These are phyloP conservation scores for Heloderma charlesbogerti DNA, from an alignment of 2,113 vertebrate species.

Conservation along the genomic window DNA sequence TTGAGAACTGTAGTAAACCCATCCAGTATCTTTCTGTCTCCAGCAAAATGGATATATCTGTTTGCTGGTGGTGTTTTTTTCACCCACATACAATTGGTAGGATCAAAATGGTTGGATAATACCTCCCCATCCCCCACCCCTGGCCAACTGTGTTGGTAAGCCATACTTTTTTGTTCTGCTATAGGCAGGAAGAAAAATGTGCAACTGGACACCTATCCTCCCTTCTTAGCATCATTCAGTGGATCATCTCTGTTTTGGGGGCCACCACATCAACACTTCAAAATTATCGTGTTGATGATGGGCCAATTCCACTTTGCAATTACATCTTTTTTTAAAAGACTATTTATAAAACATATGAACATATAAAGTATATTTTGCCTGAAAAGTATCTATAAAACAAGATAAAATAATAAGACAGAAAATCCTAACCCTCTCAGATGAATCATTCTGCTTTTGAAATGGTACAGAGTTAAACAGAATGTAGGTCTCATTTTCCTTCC, in stretches of 20 bases:
- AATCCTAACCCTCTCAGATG: background rate
- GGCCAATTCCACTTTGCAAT: background rate
- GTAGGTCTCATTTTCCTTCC: background rate
- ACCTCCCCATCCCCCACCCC: too few species aligned
- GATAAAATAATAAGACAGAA: background rate
- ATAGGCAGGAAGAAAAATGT: background rate
- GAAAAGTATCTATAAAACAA: background rate
- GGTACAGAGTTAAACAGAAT: background rate
- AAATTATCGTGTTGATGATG: background rate
- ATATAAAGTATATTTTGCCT: background rate
- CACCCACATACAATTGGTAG: background rate
- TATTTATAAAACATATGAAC: background rate
- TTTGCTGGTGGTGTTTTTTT: background rate
- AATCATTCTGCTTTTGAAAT: background rate
- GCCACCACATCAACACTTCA: background rate
- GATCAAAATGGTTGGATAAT: background rate
- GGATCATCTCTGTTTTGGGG: background rate
- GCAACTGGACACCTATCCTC: background rate
- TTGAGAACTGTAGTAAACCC: background rate
- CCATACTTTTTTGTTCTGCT: background rate
- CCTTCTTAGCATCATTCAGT: background rate
- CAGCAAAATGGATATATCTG: background rate
- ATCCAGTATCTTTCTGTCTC: background rate
- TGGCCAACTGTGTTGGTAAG: background rate
- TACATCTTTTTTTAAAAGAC: background rate